Base-by-base conservation (phyloP, 2,113 vertebrate genomes). In the Propithecus coquereli region DNA sequence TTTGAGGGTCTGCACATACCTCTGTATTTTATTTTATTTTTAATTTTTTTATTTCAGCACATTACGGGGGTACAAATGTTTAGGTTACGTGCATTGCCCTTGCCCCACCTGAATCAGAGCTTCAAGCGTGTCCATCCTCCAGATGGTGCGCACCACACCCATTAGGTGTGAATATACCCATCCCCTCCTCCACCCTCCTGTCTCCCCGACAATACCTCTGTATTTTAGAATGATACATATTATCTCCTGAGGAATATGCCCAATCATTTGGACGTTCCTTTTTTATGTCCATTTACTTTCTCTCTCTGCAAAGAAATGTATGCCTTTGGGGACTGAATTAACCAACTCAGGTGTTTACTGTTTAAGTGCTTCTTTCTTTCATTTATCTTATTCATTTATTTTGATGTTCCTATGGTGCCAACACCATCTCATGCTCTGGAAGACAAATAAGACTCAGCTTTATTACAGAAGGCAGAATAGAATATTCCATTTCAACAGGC, bases 201-300 rank as follows among this genome's bases (percentile, higher is more conserved):
- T 54, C 52, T 54, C 16, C 52, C 17, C 16, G 16, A 54, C 52
- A 54, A 25, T 74, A 32, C n/a, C 47, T 87, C 54, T 95, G 30
- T 80, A 74, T 86, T 81, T 81, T 82, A 92, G 83, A 87, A 87
- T 54, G 74, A 95, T 45, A 54, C 32, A n/a, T 87, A 81, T 87
- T 91, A 81, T 47, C 45, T 95, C 74, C 63, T 25, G 18, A 27
- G 30, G 30, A 95, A 95, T 73, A 66, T 70, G 27, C 16, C 23
- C 22, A n/a, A 81, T 91, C 82, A 95, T 81, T 91, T 76, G 63
- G 52, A 87, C 73, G 22, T 27, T 91, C 45, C 43, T 91, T 87
- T 85, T 54, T 70, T 73, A 73, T 74, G 54, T 27, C 18, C n/a
- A 81, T 71, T 91, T 91, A 63, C 54, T 71, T 86, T 61, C 22